Evolutionary conservation across 2,888 invertebrate genomes (phyloP).

Genomic region (Gandaritis pyraliata): DNA sequence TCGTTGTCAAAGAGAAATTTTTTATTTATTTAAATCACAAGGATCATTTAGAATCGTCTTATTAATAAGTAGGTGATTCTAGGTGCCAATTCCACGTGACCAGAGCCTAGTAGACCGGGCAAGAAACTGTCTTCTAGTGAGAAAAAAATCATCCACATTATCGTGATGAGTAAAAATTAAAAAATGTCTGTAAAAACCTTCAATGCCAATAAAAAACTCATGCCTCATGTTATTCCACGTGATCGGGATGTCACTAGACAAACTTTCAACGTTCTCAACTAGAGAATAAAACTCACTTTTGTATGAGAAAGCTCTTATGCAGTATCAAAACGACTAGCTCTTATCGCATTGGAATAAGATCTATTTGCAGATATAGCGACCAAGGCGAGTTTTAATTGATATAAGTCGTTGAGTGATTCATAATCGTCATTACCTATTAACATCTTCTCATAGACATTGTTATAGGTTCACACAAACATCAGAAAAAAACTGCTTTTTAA

Average conservation of each 20-base stretch:
- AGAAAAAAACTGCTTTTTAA: not conserved
- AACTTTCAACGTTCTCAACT: not conserved
- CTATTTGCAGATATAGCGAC: not conserved
- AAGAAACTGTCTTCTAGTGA: too few species aligned
- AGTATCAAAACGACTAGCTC: not conserved
- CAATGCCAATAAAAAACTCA: conserved; percentile 2
- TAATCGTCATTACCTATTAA: not conserved
- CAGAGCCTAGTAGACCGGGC: too few species aligned
- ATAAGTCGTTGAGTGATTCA: not conserved
- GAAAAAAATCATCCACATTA: too few species aligned
- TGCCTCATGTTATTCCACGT: not conserved
- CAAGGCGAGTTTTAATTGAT: not conserved
- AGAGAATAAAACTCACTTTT: conserved; percentile 4
- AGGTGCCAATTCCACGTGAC: too few species aligned
- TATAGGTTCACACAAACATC: not conserved
- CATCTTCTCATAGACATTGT: not conserved
- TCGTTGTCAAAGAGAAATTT: too few species aligned
- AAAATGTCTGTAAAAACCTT: not conserved
- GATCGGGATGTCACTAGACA: not conserved
- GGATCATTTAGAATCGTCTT: too few species aligned
- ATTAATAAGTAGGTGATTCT: too few species aligned
- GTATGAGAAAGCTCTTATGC: not conserved
- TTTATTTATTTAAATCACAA: too few species aligned
- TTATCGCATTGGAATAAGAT: not conserved
- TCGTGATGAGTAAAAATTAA: too few species aligned